These are phyloP conservation scores for Osmerus eperlanus DNA, from an alignment of 2,113 vertebrate genomes.

Conservation along the genomic window DNA sequence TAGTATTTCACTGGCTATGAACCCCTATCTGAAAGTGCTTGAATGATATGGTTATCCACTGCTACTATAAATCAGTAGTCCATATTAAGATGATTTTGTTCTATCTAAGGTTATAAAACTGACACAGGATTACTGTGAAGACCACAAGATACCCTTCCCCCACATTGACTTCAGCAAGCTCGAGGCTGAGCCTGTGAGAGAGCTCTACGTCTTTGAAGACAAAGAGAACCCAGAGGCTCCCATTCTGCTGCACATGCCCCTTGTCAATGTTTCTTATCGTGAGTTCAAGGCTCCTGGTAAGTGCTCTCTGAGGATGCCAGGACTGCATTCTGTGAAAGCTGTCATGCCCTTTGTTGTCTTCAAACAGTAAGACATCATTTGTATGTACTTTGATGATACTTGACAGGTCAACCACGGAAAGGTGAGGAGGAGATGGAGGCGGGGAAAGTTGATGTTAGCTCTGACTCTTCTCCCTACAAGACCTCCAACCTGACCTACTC, in stretches of 20 bases:
- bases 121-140: constrained; percentile 52
- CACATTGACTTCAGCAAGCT: constrained; percentile 40
- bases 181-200: constrained; percentile 35
- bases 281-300: constrained; percentile 49
- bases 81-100: not conserved
- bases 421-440: constrained; percentile 63
- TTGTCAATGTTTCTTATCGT: constrained; percentile 48
- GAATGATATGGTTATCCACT: not conserved
- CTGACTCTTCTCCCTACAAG: constrained; percentile 67
- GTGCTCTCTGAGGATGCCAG: not conserved
- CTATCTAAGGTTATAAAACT: constrained; percentile 45
- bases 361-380: not conserved
- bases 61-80: no score
- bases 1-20: not conserved
- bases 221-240: constrained; percentile 49
- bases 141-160: constrained; percentile 59
- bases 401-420: constrained; percentile 68
- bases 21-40: not conserved
- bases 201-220: constrained; percentile 63
- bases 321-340: not conserved
- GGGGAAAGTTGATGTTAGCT: constrained; percentile 68
- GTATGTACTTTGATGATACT: constrained; percentile 13
- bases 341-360: not conserved
- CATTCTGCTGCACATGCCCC: constrained; percentile 60
- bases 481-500: constrained; percentile 74